Evolutionary conservation across 2,797 vertebrate genomes (phyloP), one percentile per base, ranked within the genome.

Genomic region (Mormyrops boulengeri): DNA sequence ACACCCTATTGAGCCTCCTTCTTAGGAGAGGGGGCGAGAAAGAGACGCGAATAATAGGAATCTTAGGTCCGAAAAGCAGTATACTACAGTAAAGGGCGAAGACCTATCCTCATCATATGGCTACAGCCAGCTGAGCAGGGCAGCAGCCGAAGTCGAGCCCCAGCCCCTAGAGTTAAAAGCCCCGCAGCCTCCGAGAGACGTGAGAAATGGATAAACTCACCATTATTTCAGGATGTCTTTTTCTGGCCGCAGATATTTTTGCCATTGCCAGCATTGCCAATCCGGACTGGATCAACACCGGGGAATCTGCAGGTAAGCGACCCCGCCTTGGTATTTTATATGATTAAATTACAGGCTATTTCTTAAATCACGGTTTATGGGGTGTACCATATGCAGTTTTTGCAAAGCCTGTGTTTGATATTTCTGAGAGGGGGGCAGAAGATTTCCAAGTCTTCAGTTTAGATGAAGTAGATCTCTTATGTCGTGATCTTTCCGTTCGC

Each of bases 261-360:
- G 98, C 98, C 93, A 98, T 99, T 94, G 97, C 97, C 95, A 99
- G 98, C 95, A 96, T 99, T 93, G 97, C 95, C 93, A 98, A 97
- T 93, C 97, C 98, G 89, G 97, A 99, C 95, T 98, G 98, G 98
- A 98, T 99, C 96, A 99, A 98, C 96, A 98, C 98, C 9, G 97
- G 97, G 90, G 97, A 97, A 90, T 96, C 97, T 69, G 96, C 97
- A 88, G 97, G 98, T 98, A 94, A 96, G 93, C 88, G 86, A 17
- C 47, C 60, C 14, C 57, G 49, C 86, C 52, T 57, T 17, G 19
- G 11, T n/a, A 57, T 38, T 87, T 41, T 19, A 41, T 4, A 34
- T 38, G 49, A 55, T 57, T 57, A 73, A 30, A 52, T 52, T 85
- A 85, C n/a, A 17, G 47, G 77, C 77, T 47, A 82, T 47, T 44